Conservation (phyloP, 2,113 vertebrate genomes). For the Tauraco erythrolophus region DNA sequence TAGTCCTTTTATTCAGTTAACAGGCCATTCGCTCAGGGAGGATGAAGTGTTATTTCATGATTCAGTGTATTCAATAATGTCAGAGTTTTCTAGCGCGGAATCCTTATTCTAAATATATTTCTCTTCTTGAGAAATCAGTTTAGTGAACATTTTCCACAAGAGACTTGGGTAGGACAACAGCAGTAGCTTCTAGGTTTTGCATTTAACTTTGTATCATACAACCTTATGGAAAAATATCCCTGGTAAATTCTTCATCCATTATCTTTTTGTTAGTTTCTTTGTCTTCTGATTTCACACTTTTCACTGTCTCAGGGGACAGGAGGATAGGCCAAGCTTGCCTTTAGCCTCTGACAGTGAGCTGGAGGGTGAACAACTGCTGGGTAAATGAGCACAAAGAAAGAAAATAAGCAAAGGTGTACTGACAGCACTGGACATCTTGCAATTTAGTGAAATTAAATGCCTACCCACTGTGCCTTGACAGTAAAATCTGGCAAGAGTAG, state of each 20-base stretch:
- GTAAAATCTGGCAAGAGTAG: background rate
- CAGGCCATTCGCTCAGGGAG: background rate
- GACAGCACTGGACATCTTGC: background rate
- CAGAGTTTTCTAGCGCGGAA: background rate
- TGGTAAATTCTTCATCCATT: background rate
- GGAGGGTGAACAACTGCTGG: background rate
- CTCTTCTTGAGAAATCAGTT: background rate
- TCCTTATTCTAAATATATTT: slow-evolving; percentile 2
- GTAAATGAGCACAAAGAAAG: background rate
- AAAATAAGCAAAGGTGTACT: background rate
- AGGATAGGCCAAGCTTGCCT: background rate
- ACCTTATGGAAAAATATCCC: background rate
- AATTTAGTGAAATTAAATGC: background rate
- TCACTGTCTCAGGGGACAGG: background rate
- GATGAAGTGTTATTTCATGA: background rate
- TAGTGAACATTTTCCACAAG: background rate
- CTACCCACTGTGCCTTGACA: background rate
- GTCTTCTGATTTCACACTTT: background rate
- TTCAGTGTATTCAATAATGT: background rate
- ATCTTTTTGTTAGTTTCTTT: background rate
- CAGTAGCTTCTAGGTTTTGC: background rate
- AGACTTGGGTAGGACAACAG: background rate
- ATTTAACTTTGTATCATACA: background rate
- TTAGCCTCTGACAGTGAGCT: slow-evolving; percentile 10
- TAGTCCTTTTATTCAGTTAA: background rate